Conservation (phyloP, 2,113 vertebrate species). For the Xiphophorus maculatus region DNA sequence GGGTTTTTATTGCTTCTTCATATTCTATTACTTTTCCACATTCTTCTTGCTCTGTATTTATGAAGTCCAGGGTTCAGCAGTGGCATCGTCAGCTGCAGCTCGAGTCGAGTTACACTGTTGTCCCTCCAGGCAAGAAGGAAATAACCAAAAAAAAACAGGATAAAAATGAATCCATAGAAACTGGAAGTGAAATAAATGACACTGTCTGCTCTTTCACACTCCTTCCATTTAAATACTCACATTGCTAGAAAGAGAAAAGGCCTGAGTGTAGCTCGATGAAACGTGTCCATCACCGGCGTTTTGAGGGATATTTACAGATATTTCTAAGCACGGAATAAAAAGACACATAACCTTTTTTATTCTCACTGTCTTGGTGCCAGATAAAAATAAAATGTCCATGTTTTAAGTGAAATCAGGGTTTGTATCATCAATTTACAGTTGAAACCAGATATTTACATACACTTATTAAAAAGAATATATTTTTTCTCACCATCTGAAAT, state of each 20-base stretch:
- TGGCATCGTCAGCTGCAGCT: slow-evolving; percentile 36
- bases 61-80: slow-evolving; percentile 48
- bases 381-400: too few relatives aligned
- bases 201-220: slow-evolving; percentile 28
- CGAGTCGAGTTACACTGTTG: slow-evolving; percentile 35
- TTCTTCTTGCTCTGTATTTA: slow-evolving; percentile 58
- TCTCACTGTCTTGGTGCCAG: background rate
- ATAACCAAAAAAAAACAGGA: slow-evolving; percentile 49
- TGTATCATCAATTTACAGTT: too few relatives aligned
- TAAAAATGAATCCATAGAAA: slow-evolving; percentile 33
- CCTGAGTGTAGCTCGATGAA: background rate
- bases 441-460: background rate
- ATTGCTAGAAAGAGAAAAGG: background rate
- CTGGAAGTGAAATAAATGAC: slow-evolving; percentile 44
- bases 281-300: background rate
- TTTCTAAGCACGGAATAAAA: background rate
- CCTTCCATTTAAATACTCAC: slow-evolving; percentile 17
- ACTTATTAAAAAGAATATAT: background rate
- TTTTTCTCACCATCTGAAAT: background rate
- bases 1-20: slow-evolving; percentile 37
- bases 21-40: slow-evolving; percentile 57
- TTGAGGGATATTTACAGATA: background rate
- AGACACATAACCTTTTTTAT: background rate
- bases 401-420: too few relatives aligned
- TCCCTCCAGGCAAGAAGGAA: slow-evolving; percentile 57